Conservation (phyloP, 2,888 invertebrate species). For the Limulus polyphemus region DNA sequence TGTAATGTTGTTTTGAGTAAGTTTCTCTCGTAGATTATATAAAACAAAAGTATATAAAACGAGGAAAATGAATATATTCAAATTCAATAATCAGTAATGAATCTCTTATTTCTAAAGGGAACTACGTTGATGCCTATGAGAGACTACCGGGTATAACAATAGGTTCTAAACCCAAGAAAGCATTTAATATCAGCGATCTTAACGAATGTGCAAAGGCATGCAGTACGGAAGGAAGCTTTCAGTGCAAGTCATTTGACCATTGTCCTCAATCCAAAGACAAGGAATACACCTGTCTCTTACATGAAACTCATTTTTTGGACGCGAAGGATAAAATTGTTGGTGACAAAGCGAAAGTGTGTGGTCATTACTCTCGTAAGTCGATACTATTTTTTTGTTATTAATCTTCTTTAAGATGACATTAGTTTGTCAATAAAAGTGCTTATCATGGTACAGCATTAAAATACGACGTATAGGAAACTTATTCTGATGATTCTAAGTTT, state of each 20-base stretch:
- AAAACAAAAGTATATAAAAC: too few species aligned
- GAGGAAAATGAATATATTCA: too few species aligned
- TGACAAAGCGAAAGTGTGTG: conserved; percentile 6
- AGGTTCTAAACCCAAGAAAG: neutral
- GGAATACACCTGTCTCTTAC: conserved; percentile 5
- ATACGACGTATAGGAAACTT: too few species aligned
- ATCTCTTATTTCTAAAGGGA: conserved; percentile 6
- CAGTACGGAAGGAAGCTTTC: conserved; percentile 1
- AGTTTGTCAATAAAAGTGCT: too few species aligned
- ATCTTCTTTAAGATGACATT: too few species aligned
- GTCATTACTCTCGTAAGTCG: conserved; percentile 15
- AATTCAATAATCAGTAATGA: too few species aligned
- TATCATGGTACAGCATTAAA: too few species aligned
- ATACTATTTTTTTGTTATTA: neutral
- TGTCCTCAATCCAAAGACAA: conserved; percentile 4
- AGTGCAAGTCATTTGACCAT: conserved; percentile 16
- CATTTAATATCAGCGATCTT: neutral
- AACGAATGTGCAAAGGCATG: conserved; percentile 15
- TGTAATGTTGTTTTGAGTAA: conserved; percentile 12
- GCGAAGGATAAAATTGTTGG: conserved; percentile 2
- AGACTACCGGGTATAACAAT: conserved; percentile 8
- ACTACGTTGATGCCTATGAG: conserved; percentile 12
- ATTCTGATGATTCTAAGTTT: too few species aligned
- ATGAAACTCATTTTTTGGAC: conserved; percentile 9
- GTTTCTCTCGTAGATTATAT: neutral